Evolutionary conservation across 2,797 vertebrate genomes (phyloP).

Genomic region (Odontamblyopus rebecca): DNA sequence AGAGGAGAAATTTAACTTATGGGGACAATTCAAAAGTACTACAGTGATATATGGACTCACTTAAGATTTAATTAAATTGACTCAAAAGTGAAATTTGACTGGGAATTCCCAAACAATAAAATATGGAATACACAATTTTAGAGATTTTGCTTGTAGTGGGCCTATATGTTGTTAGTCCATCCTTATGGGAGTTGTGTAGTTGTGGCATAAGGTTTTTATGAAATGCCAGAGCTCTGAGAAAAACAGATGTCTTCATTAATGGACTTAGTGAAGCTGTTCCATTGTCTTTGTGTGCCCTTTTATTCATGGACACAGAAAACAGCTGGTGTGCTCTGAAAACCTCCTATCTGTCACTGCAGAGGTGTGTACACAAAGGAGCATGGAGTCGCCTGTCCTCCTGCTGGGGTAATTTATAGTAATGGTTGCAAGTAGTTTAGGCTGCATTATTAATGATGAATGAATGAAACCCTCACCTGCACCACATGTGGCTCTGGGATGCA

Average conservation of each 20-base stretch:
- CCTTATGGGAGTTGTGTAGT: slow-evolving; percentile 29
- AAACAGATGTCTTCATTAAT: slow-evolving; percentile 64
- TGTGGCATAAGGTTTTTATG: slow-evolving; percentile 47
- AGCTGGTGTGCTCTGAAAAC: slow-evolving; percentile 50
- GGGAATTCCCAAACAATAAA: neutral
- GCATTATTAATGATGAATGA: slow-evolving; percentile 14
- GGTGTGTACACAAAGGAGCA: slow-evolving; percentile 19
- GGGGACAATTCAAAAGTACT: too few species aligned
- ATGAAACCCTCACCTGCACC: slow-evolving; percentile 39
- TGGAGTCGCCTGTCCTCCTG: slow-evolving; percentile 6
- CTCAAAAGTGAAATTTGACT: too few species aligned
- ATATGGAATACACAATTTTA: neutral
- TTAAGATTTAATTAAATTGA: too few species aligned
- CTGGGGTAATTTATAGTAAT: slow-evolving; percentile 45
- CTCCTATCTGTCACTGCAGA: slow-evolving; percentile 43
- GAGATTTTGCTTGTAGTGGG: slow-evolving; percentile 1
- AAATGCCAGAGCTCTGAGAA: slow-evolving; percentile 32
- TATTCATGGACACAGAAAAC: slow-evolving; percentile 41
- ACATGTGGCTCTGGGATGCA: neutral
- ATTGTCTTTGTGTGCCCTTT: slow-evolving; percentile 42
- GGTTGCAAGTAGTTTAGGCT: slow-evolving; percentile 41
- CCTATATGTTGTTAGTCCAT: slow-evolving; percentile 51
- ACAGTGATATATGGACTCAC: too few species aligned
- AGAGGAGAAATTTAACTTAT: too few species aligned
- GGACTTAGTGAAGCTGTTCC: slow-evolving; percentile 47